Percentiles rank a stretch among this genome's conserved stretches.
phyloP scores from a whole-genome alignment of 2,113 vertebrate genomes.

The Ibidorhyncha struthersii region DNA sequence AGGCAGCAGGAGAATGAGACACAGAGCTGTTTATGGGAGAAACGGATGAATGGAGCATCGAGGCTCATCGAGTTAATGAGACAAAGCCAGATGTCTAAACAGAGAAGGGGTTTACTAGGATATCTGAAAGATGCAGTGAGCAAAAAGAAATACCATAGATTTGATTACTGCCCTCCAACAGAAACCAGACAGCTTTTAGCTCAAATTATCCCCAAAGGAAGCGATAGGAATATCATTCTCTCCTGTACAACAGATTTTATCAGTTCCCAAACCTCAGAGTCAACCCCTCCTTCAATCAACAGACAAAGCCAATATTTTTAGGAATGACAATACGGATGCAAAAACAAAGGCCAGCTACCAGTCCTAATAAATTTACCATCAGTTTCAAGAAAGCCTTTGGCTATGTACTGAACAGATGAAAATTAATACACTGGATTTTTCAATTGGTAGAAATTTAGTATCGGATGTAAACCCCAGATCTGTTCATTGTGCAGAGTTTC shows the following conservation, averaged over 20 bases:
- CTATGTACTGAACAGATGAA: not conserved
- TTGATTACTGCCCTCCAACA: not conserved
- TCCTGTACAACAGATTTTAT: not conserved
- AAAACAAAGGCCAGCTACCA: not conserved
- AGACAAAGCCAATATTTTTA: slow-evolving; percentile 11
- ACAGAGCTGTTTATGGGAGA: not conserved
- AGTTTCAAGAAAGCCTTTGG: not conserved
- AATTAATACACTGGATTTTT: not conserved
- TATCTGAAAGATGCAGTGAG: not conserved
- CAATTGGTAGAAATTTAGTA: not conserved
- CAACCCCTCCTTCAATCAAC: not conserved
- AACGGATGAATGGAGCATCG: not conserved
- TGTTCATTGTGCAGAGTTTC: not conserved
- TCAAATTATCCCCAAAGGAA: not conserved
- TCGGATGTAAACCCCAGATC: not conserved
- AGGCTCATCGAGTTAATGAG: slow-evolving; percentile 3
- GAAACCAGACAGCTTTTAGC: not conserved
- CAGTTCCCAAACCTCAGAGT: slow-evolving; percentile 3
- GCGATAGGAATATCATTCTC: not conserved
- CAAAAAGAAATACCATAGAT: slow-evolving; percentile 4
- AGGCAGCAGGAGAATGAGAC: not conserved
- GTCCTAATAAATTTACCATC: not conserved
- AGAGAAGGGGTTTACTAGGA: not conserved
- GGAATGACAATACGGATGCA: not conserved
- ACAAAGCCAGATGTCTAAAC: slow-evolving; percentile 4